Percentiles rank a stretch among this genome's conserved stretches.
Evolutionary conservation across 2,888 invertebrate genomes (phyloP).

Genomic region (Nomada fucata): DNA sequence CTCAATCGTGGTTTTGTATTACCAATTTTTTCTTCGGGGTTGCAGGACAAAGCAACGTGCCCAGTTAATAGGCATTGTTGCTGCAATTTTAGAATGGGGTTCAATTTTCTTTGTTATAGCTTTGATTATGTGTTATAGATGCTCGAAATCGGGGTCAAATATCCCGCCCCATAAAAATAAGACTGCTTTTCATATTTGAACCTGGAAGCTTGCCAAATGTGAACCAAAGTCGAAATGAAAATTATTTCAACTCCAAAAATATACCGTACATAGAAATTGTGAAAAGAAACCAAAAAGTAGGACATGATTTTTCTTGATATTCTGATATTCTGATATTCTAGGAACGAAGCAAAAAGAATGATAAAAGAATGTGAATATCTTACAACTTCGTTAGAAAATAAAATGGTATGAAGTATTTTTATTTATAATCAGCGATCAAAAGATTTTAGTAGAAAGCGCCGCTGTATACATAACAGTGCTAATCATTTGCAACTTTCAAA

Average conservation of each 20-base stretch:
- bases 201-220: conserved; percentile 45
- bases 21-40: conserved; percentile 24
- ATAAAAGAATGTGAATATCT: too few relatives aligned
- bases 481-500: too few relatives aligned
- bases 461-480: too few relatives aligned
- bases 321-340: not conserved
- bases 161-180: conserved; percentile 41
- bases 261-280: not conserved
- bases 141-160: conserved; percentile 40
- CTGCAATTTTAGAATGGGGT: conserved; percentile 12
- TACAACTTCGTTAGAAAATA: not conserved
- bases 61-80: conserved; percentile 33
- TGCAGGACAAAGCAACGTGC: not conserved
- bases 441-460: conserved; percentile 1
- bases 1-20: conserved; percentile 27
- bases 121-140: conserved; percentile 12
- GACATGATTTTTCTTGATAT: not conserved
- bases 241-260: conserved; percentile 15
- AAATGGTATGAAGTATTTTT: not conserved
- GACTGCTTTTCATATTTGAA: conserved; percentile 2
- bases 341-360: too few relatives aligned
- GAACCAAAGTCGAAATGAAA: conserved; percentile 12
- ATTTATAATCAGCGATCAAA: not conserved
- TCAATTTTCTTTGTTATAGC: conserved; percentile 31
- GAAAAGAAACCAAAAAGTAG: not conserved